A percentile compares a stretch with the other conserved stretches of the same genome.
Conservation (phyloP, 2,113 vertebrate species). For the Raja brachyura region DNA sequence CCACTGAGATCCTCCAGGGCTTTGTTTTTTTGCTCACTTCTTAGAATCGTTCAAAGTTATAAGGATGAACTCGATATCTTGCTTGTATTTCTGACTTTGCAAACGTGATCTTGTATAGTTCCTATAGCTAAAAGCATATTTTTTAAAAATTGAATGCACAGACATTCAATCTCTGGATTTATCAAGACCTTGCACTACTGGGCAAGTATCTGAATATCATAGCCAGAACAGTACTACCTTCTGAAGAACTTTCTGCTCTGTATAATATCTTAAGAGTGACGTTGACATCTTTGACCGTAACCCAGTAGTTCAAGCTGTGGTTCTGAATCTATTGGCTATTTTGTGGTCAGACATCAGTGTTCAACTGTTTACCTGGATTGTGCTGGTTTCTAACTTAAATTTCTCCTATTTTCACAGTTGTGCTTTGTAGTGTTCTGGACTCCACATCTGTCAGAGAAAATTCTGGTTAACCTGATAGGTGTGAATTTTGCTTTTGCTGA, state of each 20-base stretch:
- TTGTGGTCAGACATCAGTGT: neutral
- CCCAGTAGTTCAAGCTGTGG: neutral
- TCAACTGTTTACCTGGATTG: neutral
- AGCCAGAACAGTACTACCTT: neutral
- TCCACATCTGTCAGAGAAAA: conserved; percentile 84
- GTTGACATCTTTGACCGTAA: neutral
- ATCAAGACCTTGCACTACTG: neutral
- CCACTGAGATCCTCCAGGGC: too few species aligned
- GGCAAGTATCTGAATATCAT: neutral
- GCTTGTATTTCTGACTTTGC: neutral
- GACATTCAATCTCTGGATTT: neutral
- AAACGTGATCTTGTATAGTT: neutral
- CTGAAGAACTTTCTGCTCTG: neutral
- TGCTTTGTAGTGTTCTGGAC: conserved; percentile 97
- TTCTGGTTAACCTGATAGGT: conserved; percentile 86
- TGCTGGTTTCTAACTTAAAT: neutral
- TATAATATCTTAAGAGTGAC: neutral
- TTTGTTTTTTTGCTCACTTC: too few species aligned
- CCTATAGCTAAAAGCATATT: neutral
- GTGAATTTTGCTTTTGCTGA: conserved; percentile 83
- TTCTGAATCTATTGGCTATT: neutral
- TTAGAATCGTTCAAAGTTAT: neutral
- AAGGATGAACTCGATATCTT: neutral
- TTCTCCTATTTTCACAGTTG: conserved; percentile 58
- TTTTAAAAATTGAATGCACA: neutral